A percentile compares a stretch with the other conserved stretches of the same genome.
Conservation (phyloP, 2,888 invertebrate genomes). For the Drosophila algonquin region DNA sequence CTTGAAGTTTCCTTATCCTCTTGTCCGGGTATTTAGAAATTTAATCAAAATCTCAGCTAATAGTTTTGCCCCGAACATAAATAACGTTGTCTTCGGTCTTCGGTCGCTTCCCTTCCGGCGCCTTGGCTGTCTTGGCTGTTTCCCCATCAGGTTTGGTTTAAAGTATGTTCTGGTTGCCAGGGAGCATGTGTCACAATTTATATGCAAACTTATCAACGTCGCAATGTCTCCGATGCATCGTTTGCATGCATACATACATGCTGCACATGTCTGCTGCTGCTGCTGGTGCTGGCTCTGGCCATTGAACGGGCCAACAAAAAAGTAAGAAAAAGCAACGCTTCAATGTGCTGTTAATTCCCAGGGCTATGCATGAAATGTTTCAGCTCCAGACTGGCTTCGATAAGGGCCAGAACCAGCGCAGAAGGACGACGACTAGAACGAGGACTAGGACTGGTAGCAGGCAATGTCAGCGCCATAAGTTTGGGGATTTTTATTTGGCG, state of each 20-base stretch:
- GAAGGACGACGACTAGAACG: constrained; percentile 7
- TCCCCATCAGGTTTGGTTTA: constrained; percentile 22
- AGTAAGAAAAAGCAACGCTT: constrained; percentile 35
- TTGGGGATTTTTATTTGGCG: constrained; percentile 79
- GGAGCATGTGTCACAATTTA: constrained; percentile 74
- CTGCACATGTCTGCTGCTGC: constrained; percentile 29
- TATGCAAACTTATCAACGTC: constrained; percentile 79
- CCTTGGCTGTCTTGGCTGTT: constrained; percentile 2
- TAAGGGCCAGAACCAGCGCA: constrained; percentile 18
- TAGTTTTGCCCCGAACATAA: constrained; percentile 70
- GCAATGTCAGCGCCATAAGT: constrained; percentile 67
- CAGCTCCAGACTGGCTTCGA: constrained; percentile 18
- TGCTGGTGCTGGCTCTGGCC: constrained; percentile 31
- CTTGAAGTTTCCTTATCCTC: constrained; percentile 67
- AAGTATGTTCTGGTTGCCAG: constrained; percentile 34
- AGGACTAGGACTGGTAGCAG: constrained; percentile 12
- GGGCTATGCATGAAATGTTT: constrained; percentile 50
- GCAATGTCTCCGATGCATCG: constrained; percentile 73
- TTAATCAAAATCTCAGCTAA: constrained; percentile 77
- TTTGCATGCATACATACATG: constrained; percentile 61
- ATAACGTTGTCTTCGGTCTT: constrained; percentile 52
- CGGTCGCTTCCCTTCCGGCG: neutral
- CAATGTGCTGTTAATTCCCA: constrained; percentile 77
- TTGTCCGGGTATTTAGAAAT: constrained; percentile 61
- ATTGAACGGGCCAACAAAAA: constrained; percentile 17